These are phyloP conservation scores for Panopea generosa DNA, from an alignment of 2,888 invertebrate species.

Conservation along the genomic window DNA sequence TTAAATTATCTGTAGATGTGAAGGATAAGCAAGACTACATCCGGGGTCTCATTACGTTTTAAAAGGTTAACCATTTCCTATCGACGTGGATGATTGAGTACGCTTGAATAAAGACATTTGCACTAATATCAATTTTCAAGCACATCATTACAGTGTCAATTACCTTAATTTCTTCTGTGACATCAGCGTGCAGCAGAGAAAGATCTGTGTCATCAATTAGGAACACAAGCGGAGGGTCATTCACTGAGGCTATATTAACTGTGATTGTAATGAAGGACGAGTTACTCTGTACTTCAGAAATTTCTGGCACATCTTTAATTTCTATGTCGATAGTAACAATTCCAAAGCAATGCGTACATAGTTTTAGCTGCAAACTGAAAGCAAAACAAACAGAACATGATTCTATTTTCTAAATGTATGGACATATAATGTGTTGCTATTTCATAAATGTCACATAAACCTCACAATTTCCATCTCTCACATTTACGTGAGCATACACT, in stretches of 20 bases:
- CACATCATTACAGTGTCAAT: not conserved
- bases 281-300: not conserved
- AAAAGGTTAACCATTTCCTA: too few species aligned
- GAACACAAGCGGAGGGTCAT: constrained; percentile 26
- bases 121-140: not conserved
- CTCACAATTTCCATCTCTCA: too few species aligned
- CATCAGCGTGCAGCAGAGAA: constrained; percentile 10
- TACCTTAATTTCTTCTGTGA: constrained; percentile 26
- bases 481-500: too few species aligned
- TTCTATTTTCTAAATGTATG: too few species aligned
- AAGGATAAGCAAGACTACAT: too few species aligned
- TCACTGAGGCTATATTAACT: constrained; percentile 10
- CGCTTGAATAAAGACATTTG: too few species aligned
- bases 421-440: not conserved
- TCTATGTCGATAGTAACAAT: not conserved
- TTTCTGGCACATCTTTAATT: constrained; percentile 16
- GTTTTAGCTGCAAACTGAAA: constrained; percentile 1
- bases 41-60: too few species aligned
- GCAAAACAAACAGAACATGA: too few species aligned
- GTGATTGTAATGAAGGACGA: constrained; percentile 8
- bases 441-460: not conserved
- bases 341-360: constrained; percentile 33
- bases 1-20: too few species aligned
- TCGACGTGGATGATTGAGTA: too few species aligned
- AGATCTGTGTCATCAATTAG: not conserved